Evolutionary conservation across 2,113 vertebrate species (phyloP).

Genomic region (Pitta sordida): DNA sequence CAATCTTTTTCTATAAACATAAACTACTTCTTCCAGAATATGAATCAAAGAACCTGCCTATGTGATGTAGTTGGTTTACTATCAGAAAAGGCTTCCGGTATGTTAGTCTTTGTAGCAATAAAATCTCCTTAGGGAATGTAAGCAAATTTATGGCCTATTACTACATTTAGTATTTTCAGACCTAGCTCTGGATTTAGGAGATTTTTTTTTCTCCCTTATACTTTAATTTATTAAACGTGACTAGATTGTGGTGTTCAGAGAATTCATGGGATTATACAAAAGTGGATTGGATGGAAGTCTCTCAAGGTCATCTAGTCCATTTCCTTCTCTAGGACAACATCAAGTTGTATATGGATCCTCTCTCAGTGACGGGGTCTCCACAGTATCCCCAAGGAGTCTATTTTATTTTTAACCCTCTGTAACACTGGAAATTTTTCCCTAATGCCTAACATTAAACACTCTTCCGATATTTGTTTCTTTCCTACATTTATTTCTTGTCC

Average conservation of each 20-base stretch:
- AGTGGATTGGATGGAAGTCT: background rate
- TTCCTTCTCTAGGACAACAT: background rate
- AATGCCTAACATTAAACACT: background rate
- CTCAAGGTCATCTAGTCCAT: background rate
- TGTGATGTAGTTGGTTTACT: background rate
- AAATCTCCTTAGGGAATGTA: background rate
- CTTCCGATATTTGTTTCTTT: background rate
- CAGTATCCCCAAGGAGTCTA: background rate
- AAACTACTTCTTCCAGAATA: background rate
- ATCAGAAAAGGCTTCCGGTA: background rate
- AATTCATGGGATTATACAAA: background rate
- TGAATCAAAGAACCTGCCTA: conserved; percentile 18
- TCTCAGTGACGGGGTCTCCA: background rate
- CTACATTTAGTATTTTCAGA: conserved; percentile 7
- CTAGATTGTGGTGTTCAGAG: background rate
- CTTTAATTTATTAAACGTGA: background rate
- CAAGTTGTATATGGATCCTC: accelerated
- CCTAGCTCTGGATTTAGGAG: background rate
- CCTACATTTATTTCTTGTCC: background rate
- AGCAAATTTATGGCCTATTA: conserved; percentile 30
- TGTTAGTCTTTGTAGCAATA: conserved; percentile 13
- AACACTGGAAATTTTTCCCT: background rate
- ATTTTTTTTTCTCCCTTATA: background rate
- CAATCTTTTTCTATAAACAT: background rate
- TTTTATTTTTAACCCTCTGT: background rate